Evolutionary conservation across 2,113 vertebrate species (phyloP), one percentile per base, ranked within the genome.

Genomic region (Lophius piscatorius): DNA sequence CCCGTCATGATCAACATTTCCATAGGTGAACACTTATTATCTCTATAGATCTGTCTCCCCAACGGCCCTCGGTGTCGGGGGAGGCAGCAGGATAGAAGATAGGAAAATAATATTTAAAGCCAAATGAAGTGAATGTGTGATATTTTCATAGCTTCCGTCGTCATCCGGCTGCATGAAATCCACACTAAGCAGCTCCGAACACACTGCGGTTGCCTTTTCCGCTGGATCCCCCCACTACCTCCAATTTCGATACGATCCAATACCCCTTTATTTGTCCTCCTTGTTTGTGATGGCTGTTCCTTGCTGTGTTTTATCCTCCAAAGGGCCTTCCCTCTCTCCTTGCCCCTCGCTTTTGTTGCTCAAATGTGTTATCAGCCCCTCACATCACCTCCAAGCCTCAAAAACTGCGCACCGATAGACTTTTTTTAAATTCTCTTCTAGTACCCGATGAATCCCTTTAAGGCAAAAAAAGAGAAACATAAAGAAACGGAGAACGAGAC

Each of bases 321-420:
- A 61, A 82, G 60, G 85, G 78, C 88, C 84, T 73, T 63, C 59
- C 65, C 40, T 68, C 50, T 38, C 65, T 47, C 71, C 67, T 74
- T 79, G 48, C 74, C 88, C 63, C 83, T 84, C 76, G 66, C 87
- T 83, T 85, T 86, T 84, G 85, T 88, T 82, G 81, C 80, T 77
- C 44, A 83, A 86, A 85, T 79, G 74, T 83, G 76, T 88, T 87
- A 77, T 87, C 75, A 76, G 73, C 64, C 75, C 73, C 76, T 85
- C 85, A 76, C 83, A 87, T 87, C 86, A 70, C 72, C 58, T 44
- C 45, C 26, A 75, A 84, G 65, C 57, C 87, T 81, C 68, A 74
- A 77, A 81, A 81, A 84, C 72, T 79, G 72, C 87, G 82, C 76
- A 82, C 81, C 41, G 64, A 84, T 35, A 78, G 3, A 46, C 57